A percentile compares a stretch with the other conserved stretches of the same genome.
Evolutionary conservation across 2,113 vertebrate species (phyloP).

Genomic region (Sterrhoptilus dennistouni): DNA sequence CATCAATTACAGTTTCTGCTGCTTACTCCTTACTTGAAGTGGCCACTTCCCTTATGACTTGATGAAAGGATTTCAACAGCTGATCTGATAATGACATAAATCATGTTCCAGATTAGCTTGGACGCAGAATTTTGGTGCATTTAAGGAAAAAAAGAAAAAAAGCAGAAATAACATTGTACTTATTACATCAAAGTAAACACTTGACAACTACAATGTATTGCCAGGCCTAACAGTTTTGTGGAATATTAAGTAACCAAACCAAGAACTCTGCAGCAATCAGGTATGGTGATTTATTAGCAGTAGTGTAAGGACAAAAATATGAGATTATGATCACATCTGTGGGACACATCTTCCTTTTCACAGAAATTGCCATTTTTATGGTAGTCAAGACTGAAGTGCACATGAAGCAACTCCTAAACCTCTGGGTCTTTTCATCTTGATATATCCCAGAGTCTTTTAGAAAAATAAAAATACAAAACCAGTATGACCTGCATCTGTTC

Average conservation of each 20-base stretch:
- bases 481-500: background rate
- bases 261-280: background rate
- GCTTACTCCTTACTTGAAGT: background rate
- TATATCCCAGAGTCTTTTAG: background rate
- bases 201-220: background rate
- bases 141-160: background rate
- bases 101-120: background rate
- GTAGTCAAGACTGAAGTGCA: background rate
- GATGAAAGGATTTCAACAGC: background rate
- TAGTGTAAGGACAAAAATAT: background rate
- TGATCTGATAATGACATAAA: background rate
- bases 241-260: background rate
- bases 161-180: background rate
- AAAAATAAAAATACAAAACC: background rate
- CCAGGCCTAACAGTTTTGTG: background rate
- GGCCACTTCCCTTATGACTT: background rate
- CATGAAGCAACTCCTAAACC: background rate
- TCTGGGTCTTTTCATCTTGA: background rate
- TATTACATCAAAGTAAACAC: background rate
- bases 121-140: background rate
- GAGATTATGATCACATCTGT: background rate
- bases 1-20: background rate
- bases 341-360: background rate
- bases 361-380: background rate
- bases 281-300: background rate